A percentile compares a stretch with the other conserved stretches of the same genome.
These are phyloP conservation scores for Manis pentadactyla DNA, from an alignment of 2,797 vertebrate species.

Conservation along the genomic window DNA sequence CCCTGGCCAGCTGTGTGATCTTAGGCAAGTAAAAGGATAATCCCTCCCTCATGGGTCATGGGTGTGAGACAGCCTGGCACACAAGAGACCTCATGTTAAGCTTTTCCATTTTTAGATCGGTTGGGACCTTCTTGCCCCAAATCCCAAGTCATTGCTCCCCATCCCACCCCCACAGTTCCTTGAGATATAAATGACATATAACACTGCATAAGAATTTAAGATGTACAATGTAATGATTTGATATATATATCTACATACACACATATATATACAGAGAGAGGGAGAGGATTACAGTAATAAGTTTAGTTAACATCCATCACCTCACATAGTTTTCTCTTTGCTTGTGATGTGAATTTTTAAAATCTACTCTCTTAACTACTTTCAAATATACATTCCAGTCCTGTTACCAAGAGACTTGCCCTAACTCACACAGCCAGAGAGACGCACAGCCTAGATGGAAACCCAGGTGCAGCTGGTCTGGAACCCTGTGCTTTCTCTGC, in stretches of 20 bases:
- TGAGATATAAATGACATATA: not conserved
- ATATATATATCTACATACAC: not conserved
- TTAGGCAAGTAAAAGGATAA: not conserved
- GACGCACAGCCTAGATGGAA: not conserved
- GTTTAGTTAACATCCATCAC: not conserved
- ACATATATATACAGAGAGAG: not conserved
- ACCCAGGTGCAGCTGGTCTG: not conserved
- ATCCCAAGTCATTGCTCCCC: not conserved
- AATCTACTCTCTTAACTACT: not conserved
- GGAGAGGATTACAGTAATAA: not conserved
- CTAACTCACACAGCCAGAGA: not conserved
- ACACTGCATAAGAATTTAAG: not conserved
- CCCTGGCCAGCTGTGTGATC: not conserved
- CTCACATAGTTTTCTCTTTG: not conserved
- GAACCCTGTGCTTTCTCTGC: not conserved
- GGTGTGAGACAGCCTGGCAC: not conserved
- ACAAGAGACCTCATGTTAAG: not conserved
- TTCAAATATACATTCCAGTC: not conserved
- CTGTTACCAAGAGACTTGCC: not conserved
- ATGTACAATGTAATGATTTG: not conserved
- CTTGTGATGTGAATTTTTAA: not conserved
- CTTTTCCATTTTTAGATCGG: not conserved
- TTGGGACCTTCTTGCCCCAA: not conserved
- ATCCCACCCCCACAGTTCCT: not conserved
- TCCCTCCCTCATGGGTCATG: rapidly evolving